A percentile compares a stretch with the other conserved stretches of the same genome.
Conservation (phyloP, 2,888 invertebrate genomes). For the Dicranocentrus wangi region DNA sequence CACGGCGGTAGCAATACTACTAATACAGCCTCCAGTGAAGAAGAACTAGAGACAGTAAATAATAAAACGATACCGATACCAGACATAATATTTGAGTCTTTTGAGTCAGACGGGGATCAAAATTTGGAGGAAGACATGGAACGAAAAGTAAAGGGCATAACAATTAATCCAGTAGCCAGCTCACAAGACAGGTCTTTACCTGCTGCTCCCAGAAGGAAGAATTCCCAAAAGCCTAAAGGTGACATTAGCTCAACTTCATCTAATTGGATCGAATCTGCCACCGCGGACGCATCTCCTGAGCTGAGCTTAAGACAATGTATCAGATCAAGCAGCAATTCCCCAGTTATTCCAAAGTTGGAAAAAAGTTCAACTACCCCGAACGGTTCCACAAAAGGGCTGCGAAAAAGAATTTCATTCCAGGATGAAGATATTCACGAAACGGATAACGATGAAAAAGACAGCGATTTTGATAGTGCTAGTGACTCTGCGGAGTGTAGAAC, state of each 20-base stretch:
- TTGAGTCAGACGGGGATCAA: not conserved
- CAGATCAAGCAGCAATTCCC: conserved; percentile 23
- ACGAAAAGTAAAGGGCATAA: conserved; percentile 2
- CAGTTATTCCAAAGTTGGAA: conserved; percentile 19
- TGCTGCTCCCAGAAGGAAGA: conserved; percentile 32
- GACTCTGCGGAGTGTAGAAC: not conserved
- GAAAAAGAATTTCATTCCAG: conserved; percentile 45
- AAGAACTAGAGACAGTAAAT: not conserved
- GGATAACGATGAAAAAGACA: conserved; percentile 46
- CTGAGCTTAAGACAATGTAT: not conserved
- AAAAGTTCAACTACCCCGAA: not conserved
- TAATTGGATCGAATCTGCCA: conserved; percentile 26
- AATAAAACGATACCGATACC: not conserved
- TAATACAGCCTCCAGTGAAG: not conserved
- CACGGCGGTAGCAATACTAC: not conserved
- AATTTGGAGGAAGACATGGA: conserved; percentile 26
- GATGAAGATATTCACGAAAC: conserved; percentile 16
- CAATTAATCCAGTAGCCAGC: not conserved
- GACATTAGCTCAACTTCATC: not conserved
- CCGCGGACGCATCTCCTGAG: not conserved
- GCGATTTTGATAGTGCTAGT: conserved; percentile 37
- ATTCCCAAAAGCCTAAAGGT: conserved; percentile 18
- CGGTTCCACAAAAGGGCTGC: not conserved
- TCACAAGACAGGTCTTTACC: conserved; percentile 15
- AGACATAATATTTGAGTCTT: conserved; percentile 3